Evolutionary conservation across 2,888 invertebrate species (phyloP).

Genomic region (Griposia aprilina): DNA sequence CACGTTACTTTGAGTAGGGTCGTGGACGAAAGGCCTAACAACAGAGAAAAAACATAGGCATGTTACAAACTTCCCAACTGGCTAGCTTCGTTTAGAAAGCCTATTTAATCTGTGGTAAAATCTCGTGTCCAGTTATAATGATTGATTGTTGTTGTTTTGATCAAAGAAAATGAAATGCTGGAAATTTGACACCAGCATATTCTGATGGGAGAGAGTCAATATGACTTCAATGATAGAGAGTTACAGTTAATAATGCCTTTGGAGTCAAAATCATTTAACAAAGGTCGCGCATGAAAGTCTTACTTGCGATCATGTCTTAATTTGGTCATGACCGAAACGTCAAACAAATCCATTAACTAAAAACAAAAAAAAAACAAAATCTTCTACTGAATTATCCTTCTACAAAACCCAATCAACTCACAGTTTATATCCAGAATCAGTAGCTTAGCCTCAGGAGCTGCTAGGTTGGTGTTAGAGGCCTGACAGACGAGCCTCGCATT

Average conservation of each 20-base stretch:
- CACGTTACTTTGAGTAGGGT: neutral
- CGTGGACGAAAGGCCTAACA: neutral
- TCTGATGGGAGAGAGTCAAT: too few species aligned
- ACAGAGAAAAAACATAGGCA: neutral
- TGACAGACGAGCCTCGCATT: constrained; percentile 96
- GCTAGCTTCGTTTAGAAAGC: neutral
- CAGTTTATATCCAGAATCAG: constrained; percentile 96
- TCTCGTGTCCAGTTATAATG: too few species aligned
- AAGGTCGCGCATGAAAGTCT: neutral
- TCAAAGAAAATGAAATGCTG: neutral
- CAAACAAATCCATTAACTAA: neutral
- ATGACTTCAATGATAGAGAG: neutral
- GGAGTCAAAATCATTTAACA: neutral
- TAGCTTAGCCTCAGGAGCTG: constrained; percentile 93
- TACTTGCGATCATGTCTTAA: too few species aligned
- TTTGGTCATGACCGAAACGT: neutral
- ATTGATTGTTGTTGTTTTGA: neutral
- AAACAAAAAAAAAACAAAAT: too few species aligned
- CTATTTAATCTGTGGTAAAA: neutral
- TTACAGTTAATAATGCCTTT: neutral
- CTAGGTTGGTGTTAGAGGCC: constrained; percentile 96
- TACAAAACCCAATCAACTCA: constrained; percentile 89
- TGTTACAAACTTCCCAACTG: neutral
- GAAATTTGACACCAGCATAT: neutral
- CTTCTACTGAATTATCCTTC: neutral